Conservation (phyloP, 2,797 vertebrate species). For the Thaleichthys pacificus region DNA sequence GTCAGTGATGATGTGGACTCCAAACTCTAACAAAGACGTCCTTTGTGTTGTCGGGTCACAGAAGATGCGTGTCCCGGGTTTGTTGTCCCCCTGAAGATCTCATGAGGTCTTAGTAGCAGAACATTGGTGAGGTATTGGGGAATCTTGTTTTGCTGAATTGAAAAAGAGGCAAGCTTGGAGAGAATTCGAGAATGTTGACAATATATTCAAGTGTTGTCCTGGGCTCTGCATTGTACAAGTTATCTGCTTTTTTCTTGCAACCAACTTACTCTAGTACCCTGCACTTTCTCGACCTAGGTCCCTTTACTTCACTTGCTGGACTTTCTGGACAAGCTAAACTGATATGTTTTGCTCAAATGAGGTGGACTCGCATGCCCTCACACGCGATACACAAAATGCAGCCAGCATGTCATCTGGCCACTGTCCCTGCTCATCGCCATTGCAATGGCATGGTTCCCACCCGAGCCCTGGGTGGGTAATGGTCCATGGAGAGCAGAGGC, state of each 20-base stretch:
- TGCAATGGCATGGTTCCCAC: constrained; percentile 24
- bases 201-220: neutral
- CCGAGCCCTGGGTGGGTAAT: constrained; percentile 42
- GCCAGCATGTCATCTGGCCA: constrained; percentile 12
- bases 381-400: neutral
- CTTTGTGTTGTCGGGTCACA: constrained; percentile 46
- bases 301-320: too few relatives aligned
- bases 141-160: neutral
- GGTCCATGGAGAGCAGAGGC: constrained; percentile 52
- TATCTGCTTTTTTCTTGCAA: neutral
- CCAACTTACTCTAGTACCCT: neutral
- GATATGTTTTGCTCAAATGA: neutral
- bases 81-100: constrained; percentile 57
- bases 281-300: too few relatives aligned
- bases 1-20: constrained; percentile 32
- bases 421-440: constrained; percentile 33
- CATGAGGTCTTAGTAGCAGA: constrained; percentile 42
- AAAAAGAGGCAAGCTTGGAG: neutral
- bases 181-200: neutral
- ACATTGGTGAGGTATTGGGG: constrained; percentile 4
- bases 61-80: constrained; percentile 49
- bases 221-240: neutral
- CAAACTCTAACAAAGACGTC: constrained; percentile 43
- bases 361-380: neutral
- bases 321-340: neutral